phyloP scores from a whole-genome alignment of 2,797 vertebrate species.

The Spinus olivaceus region DNA sequence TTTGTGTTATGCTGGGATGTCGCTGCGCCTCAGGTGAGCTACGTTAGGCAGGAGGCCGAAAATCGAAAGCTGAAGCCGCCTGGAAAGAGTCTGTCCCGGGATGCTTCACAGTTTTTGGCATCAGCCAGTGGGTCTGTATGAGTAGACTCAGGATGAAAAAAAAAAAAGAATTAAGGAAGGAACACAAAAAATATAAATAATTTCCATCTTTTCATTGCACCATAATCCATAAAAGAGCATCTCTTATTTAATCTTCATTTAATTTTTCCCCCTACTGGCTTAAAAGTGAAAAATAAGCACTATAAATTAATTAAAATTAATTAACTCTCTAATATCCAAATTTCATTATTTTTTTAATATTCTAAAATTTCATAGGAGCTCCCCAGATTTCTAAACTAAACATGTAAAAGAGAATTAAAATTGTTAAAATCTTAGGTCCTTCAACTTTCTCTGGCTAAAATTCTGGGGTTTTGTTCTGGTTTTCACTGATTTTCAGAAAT shows the following conservation, averaged over 20 bases:
- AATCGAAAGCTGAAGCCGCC: background rate
- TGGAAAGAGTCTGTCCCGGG: background rate
- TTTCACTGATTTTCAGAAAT: background rate
- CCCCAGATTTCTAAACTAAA: background rate
- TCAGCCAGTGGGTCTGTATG: background rate
- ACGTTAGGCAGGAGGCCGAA: background rate
- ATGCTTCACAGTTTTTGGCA: fast-evolving
- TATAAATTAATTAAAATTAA: slow-evolving; percentile 15
- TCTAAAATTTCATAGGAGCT: background rate
- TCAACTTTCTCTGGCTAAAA: background rate
- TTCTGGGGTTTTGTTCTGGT: background rate
- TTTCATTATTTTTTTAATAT: background rate
- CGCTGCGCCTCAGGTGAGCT: background rate
- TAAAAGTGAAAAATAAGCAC: slow-evolving; percentile 11
- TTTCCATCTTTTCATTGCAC: background rate
- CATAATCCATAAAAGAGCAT: background rate
- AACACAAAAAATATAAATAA: background rate
- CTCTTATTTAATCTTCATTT: background rate
- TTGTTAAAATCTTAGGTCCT: background rate
- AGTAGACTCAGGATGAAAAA: background rate
- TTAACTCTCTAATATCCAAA: background rate
- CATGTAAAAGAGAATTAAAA: background rate
- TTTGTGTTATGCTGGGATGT: slow-evolving; percentile 18
- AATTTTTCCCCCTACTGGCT: background rate
- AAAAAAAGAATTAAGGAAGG: background rate